Conservation (phyloP, 2,888 invertebrate species). For the Tetranychus piercei region DNA sequence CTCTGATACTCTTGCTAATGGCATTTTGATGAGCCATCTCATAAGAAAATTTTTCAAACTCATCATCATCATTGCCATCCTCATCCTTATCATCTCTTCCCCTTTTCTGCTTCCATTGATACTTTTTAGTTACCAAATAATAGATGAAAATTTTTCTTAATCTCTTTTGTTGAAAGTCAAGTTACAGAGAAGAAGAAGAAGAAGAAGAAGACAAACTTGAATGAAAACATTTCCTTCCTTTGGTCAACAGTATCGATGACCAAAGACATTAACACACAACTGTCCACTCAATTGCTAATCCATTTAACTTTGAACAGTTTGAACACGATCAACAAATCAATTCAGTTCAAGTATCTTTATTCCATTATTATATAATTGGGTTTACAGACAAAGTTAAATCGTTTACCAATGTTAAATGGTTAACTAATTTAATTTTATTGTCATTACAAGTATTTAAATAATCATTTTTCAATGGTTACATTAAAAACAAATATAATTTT, state of each 20-base stretch:
- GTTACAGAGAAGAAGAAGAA: no score
- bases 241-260: background rate
- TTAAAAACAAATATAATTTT: background rate
- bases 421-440: background rate
- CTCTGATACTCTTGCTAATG: background rate
- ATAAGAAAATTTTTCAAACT: background rate
- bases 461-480: background rate
- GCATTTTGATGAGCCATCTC: slow-evolving; percentile 1
- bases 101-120: background rate
- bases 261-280: background rate
- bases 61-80: background rate
- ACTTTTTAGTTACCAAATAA: background rate
- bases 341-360: no score
- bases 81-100: no score
- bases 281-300: background rate
- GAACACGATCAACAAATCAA: background rate
- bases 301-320: background rate
- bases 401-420: background rate
- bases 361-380: no score
- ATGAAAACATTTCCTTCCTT: background rate
- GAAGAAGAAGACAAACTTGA: no score
- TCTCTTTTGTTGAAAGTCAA: no score
- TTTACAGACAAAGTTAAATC: no score
- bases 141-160: background rate
- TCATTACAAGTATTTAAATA: background rate